Evolutionary conservation across 2,888 invertebrate species (phyloP).

Genomic region (Linnaemya vulpina): DNA sequence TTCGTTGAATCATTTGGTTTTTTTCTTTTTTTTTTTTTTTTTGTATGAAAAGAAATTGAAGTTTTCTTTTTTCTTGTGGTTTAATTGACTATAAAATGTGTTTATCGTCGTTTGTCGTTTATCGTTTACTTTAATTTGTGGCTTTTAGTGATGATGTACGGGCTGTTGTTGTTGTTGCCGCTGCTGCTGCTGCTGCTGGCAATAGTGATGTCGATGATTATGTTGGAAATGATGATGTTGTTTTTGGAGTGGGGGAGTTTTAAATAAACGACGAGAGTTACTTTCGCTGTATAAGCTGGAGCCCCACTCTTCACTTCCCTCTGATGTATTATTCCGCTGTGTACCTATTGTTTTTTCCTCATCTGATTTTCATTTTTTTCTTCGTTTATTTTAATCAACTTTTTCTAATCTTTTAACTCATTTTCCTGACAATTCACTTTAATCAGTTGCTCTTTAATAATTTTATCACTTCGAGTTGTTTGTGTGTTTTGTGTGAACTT

Average conservation of each 20-base stretch:
- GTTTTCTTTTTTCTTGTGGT: background rate
- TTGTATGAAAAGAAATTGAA: constrained; percentile 29
- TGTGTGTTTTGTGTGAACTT: background rate
- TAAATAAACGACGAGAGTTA: constrained; percentile 54
- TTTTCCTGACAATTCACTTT: constrained; percentile 42
- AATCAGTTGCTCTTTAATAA: constrained; percentile 26
- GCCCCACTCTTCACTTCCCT: constrained; percentile 52
- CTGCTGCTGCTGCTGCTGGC: constrained; percentile 10
- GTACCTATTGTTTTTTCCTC: constrained; percentile 72
- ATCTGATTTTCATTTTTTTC: constrained; percentile 53
- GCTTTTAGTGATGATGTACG: constrained; percentile 20
- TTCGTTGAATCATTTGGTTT: constrained; percentile 68
- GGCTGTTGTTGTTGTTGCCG: background rate
- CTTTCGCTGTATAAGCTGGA: constrained; percentile 56
- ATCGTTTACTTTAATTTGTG: constrained; percentile 36
- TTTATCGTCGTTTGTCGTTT: background rate
- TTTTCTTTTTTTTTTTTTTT: too few species aligned
- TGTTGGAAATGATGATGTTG: constrained; percentile 41
- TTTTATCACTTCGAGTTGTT: constrained; percentile 43
- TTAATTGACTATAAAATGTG: constrained; percentile 59
- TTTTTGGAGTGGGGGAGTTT: constrained; percentile 63
- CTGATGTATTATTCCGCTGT: constrained; percentile 71
- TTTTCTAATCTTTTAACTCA: constrained; percentile 59
- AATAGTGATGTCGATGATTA: constrained; percentile 18
- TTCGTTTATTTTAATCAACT: constrained; percentile 8